Evolutionary conservation across 2,113 vertebrate species (phyloP), one percentile per base, ranked within the genome.

Genomic region (Xiphorhynchus elegans): DNA sequence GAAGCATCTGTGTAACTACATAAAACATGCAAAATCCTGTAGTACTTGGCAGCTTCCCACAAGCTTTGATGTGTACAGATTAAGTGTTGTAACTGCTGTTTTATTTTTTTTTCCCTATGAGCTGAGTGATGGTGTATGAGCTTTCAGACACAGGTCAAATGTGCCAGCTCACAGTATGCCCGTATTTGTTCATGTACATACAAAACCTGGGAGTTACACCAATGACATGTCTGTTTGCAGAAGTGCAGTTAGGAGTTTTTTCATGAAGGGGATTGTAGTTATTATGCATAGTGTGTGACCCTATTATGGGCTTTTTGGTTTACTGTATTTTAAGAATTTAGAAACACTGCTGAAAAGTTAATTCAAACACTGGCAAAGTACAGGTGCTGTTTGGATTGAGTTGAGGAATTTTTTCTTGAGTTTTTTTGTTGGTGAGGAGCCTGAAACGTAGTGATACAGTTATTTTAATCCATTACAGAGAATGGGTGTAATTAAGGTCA

Each of bases 1-100:
- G 83, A 91, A 91, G 69, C 79, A 86, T 89, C 81, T 75, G 56
- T 89, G 50, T 91, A 19, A 55, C 87, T 89, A 25, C 55, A 49
- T 56, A 91, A 92, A 87, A 13, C 26, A 60, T 84, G 69, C 86
- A 75, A 91, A 93, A 87, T 95, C 78, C 50, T 93, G 23, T 83
- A 49, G 68, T 93, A 74, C 56, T 79, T 39, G 88, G 59, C 64
- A 96, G 47, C 93, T 90, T 75, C 40, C 85, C 68, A 44, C 86
- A 58, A 82, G 87, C 40, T 77, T 63, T 86, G 75, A 49, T 76
- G 72, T 53, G 56, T 60, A 67, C 58, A 69, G 66, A 63, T 82
- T 84, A 84, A 76, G 62, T 86, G 46, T 87, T 90, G 46, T 66
- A 77, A 37, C 33, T 88, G 63, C 68, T 84, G 17, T 46, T 66